Percentiles rank a stretch among this genome's conserved stretches.
phyloP scores from a whole-genome alignment of 2,888 invertebrate genomes.

The Lycia hirtaria region DNA sequence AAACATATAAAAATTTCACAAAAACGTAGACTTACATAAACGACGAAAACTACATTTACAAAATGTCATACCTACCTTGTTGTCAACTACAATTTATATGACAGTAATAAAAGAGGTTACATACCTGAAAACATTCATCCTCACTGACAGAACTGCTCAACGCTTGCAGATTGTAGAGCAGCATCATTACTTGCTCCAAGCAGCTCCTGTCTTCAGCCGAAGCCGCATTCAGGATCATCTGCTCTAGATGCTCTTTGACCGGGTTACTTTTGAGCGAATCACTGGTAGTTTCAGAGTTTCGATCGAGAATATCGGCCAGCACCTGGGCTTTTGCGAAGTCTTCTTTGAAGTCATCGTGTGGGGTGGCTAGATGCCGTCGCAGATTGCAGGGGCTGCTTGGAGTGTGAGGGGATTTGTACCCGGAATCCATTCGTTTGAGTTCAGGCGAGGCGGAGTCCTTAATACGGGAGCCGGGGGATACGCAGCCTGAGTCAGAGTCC shows the following conservation, averaged over 20 bases:
- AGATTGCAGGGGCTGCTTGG: slow-evolving; percentile 78
- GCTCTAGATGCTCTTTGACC: slow-evolving; percentile 80
- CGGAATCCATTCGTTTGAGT: slow-evolving; percentile 83
- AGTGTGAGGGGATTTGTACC: slow-evolving; percentile 79
- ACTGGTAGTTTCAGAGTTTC: slow-evolving; percentile 74
- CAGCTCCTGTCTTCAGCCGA: slow-evolving; percentile 86
- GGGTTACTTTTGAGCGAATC: slow-evolving; percentile 78
- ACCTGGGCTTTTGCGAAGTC: slow-evolving; percentile 82
- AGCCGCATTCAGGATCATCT: slow-evolving; percentile 80
- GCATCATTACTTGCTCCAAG: slow-evolving; percentile 86
- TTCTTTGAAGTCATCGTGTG: slow-evolving; percentile 80
- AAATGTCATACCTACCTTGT: not conserved
- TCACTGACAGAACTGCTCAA: slow-evolving; percentile 83
- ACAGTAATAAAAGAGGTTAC: slow-evolving; percentile 43
- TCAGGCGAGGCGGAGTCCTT: slow-evolving; percentile 83
- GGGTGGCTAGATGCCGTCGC: slow-evolving; percentile 66
- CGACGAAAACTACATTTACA: not conserved
- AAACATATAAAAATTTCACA: slow-evolving; percentile 40
- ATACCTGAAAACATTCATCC: slow-evolving; percentile 84
- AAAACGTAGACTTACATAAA: not conserved
- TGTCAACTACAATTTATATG: not conserved
- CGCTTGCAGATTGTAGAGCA: slow-evolving; percentile 86
- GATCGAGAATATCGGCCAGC: slow-evolving; percentile 74
- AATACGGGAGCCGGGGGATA: slow-evolving; percentile 81
- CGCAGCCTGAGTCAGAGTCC: slow-evolving; percentile 83